These are phyloP conservation scores for Oligia strigilis DNA, from an alignment of 2,888 invertebrate species.

Conservation along the genomic window DNA sequence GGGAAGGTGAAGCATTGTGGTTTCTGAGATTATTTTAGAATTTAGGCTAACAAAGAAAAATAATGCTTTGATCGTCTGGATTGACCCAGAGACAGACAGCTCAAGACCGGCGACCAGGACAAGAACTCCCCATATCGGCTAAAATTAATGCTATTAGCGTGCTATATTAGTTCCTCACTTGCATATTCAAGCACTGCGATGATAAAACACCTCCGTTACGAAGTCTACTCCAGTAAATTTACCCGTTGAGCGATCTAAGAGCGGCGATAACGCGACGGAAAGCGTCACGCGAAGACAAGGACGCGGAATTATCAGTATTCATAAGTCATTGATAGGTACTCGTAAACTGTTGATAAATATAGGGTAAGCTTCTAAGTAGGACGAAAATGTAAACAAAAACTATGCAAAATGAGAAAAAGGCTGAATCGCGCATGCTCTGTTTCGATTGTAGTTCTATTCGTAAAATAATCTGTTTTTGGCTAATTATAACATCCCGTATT, in stretches of 20 bases:
- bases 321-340: conserved; percentile 73
- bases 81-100: not conserved
- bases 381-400: conserved; percentile 1
- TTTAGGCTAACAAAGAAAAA: not conserved
- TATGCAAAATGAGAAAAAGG: not conserved
- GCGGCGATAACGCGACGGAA: conserved; percentile 75
- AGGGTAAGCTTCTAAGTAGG: not conserved
- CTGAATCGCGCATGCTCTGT: not conserved
- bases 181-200: conserved; percentile 56
- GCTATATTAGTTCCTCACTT: conserved; percentile 47
- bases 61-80: not conserved
- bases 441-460: not conserved
- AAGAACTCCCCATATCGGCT: conserved; percentile 46
- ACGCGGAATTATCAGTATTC: conserved; percentile 76
- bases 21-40: not conserved
- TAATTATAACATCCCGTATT: not conserved
- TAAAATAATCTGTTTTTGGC: not conserved
- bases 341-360: conserved; percentile 53
- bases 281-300: conserved; percentile 78
- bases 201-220: conserved; percentile 71
- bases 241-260: conserved; percentile 73
- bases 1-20: not conserved
- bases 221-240: conserved; percentile 74
- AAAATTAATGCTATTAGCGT: conserved; percentile 53
- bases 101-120: conserved; percentile 11